Percentiles rank a stretch among this genome's conserved stretches.
Conservation (phyloP, 2,888 invertebrate genomes). For the Synergus laeviventris region DNA sequence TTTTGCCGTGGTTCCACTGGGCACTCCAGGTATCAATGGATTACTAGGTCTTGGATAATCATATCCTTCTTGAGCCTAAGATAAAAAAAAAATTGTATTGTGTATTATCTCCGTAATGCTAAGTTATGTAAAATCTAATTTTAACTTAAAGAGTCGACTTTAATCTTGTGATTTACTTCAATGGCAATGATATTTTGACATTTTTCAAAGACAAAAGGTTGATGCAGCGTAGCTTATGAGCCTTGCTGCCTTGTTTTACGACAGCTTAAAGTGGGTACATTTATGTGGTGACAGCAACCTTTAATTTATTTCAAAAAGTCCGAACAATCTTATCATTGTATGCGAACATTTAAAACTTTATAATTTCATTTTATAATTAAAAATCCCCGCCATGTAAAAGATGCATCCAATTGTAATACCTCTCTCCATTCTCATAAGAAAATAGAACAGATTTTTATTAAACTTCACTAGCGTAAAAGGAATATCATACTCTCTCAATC, state of each 20-base stretch:
- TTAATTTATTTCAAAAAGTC: slow-evolving; percentile 24
- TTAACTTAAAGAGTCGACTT: slow-evolving; percentile 12
- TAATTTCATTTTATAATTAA: slow-evolving; percentile 8
- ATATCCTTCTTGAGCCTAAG: slow-evolving; percentile 85
- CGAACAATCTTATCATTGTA: slow-evolving; percentile 34
- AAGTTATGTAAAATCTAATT: slow-evolving; percentile 20
- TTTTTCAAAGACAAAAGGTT: slow-evolving; percentile 35
- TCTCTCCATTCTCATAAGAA: not conserved
- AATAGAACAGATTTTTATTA: not conserved
- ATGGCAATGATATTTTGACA: slow-evolving; percentile 24
- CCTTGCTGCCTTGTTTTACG: not conserved
- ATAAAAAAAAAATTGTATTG: not conserved
- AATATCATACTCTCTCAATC: not conserved
- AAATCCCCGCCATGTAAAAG: not conserved
- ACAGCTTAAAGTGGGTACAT: slow-evolving; percentile 14
- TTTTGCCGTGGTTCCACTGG: slow-evolving; percentile 57
- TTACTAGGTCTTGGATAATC: slow-evolving; percentile 84
- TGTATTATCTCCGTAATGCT: not conserved
- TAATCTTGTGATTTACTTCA: not conserved
- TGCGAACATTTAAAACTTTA: slow-evolving; percentile 1
- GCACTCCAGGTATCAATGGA: slow-evolving; percentile 77
- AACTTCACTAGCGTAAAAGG: not conserved
- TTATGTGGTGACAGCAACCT: slow-evolving; percentile 30
- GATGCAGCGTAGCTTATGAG: not conserved
- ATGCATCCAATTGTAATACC: not conserved